Conservation (phyloP, 2,113 vertebrate species). For the Nibea albiflora region DNA sequence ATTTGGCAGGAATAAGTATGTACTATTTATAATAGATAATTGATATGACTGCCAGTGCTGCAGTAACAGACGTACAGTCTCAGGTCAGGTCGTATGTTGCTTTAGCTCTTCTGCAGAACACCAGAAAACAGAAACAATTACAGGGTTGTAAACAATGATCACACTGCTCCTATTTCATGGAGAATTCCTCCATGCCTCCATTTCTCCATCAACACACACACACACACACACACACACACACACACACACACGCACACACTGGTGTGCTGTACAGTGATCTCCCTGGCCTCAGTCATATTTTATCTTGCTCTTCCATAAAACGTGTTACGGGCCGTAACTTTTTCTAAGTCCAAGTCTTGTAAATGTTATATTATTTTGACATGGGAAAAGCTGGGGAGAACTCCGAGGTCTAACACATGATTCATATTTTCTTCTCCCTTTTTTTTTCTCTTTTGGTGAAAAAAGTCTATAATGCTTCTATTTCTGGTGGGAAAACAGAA, state of each 20-base stretch:
- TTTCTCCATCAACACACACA: not conserved
- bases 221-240: too few relatives aligned
- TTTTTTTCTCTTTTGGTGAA: not conserved
- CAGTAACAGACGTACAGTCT: not conserved
- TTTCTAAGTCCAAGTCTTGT: slow-evolving; percentile 32
- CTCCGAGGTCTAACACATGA: slow-evolving; percentile 43
- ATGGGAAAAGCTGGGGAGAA: slow-evolving; percentile 50
- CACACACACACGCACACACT: not conserved
- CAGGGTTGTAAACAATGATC: not conserved
- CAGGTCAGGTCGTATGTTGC: not conserved
- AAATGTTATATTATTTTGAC: slow-evolving; percentile 59
- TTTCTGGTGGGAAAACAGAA: slow-evolving; percentile 54
- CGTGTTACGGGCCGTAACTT: slow-evolving; percentile 26
- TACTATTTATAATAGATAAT: too few relatives aligned
- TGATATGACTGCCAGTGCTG: not conserved
- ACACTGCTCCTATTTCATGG: slow-evolving; percentile 2
- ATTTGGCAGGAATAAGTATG: too few relatives aligned
- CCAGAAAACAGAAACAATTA: not conserved
- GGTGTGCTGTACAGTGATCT: not conserved
- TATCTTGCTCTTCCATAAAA: slow-evolving; percentile 31
- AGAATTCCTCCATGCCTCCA: not conserved
- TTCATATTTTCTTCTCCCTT: slow-evolving; percentile 42
- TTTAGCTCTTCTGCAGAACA: not conserved
- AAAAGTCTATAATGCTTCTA: slow-evolving; percentile 6
- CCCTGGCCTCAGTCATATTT: slow-evolving; percentile 25